Percentiles rank a stretch among this genome's conserved stretches.
These are phyloP conservation scores for Stegastes partitus DNA, from an alignment of 2,113 vertebrate genomes.

Conservation along the genomic window DNA sequence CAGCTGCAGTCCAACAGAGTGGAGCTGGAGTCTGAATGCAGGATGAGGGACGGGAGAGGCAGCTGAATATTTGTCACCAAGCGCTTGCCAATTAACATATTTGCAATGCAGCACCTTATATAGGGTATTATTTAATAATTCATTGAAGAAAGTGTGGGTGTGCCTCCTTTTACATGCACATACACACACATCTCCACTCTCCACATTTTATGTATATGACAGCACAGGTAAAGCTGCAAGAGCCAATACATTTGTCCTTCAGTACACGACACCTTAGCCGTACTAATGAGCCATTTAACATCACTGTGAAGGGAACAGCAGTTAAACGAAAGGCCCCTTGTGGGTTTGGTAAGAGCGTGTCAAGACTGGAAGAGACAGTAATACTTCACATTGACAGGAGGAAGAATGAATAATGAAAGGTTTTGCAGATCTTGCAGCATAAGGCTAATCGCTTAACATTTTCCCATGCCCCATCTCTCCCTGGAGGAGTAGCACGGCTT, in stretches of 20 bases:
- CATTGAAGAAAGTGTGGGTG: no score
- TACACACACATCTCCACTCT: conserved; percentile 35
- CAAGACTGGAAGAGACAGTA: conserved; percentile 69
- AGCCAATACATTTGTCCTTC: conserved; percentile 76
- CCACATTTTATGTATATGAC: conserved; percentile 53
- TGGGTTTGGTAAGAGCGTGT: conserved; percentile 69
- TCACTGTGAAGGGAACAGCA: conserved; percentile 67
- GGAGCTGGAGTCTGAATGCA: no score
- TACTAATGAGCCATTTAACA: conserved; percentile 81
- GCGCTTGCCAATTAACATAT: no score
- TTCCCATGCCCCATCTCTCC: conserved; percentile 36
- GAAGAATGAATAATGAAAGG: conserved; percentile 77
- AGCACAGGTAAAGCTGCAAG: conserved; percentile 66
- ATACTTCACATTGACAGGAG: conserved; percentile 80
- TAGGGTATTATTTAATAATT: no score
- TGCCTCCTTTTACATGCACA: no score
- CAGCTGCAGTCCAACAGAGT: no score
- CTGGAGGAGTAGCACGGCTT: conserved; percentile 17
- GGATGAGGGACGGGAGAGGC: no score
- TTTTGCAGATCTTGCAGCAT: conserved; percentile 52
- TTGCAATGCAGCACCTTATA: conserved; percentile 6
- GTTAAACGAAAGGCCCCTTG: conserved; percentile 71
- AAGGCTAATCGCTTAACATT: conserved; percentile 69
- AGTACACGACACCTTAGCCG: conserved; percentile 70
- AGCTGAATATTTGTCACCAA: no score